Evolutionary conservation across 2,113 vertebrate species (phyloP), one percentile per base, ranked within the genome.

Genomic region (Hemibagrus wyckioides): DNA sequence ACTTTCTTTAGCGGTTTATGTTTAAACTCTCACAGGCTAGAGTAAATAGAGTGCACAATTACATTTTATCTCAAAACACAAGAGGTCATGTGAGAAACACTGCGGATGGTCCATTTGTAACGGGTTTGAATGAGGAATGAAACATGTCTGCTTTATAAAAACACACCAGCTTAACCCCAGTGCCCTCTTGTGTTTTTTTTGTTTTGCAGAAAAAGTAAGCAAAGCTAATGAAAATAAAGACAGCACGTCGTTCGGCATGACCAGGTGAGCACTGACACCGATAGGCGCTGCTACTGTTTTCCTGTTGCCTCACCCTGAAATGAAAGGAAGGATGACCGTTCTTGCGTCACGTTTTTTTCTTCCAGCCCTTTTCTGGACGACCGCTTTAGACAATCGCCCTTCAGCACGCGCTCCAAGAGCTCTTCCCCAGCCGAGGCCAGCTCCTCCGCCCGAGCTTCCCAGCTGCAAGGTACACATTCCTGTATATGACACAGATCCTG

Each of bases 211-310:
- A 95, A 99, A 99, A 95, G 98, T 99, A 94, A 99, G 97, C 96
- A 99, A 98, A 97, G 97, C 98, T 93, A 97, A 98, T 93, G 97
- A 97, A 96, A 97, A 97, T 93, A 99, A 97, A 94, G 97, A 98
- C 91, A 95, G 93, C 79, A 90, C 96, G 93, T 95, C 98, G 93
- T 94, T 96, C 92, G 95, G 97, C 83, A 96, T 96, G 90, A 95
- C 95, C 94, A 98, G 97, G 98, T 99, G 92, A 94, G 96, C 30
- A 25, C 52, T 14, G 21, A 71, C 50, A 71, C 85, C 56, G 7
- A 36, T 30, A 41, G 7, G 56, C 19, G 4, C 41, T 44, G 11
- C 84, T 71, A 17, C 52, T 54, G 10, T 69, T 65, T 65, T 15
- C 33, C 39, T 86, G 21, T 84, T 86, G 67, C 25, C 50, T 10